Evolutionary conservation across 2,888 invertebrate species (phyloP), one percentile per base, ranked within the genome.

Genomic region (Tinea trinotella): DNA sequence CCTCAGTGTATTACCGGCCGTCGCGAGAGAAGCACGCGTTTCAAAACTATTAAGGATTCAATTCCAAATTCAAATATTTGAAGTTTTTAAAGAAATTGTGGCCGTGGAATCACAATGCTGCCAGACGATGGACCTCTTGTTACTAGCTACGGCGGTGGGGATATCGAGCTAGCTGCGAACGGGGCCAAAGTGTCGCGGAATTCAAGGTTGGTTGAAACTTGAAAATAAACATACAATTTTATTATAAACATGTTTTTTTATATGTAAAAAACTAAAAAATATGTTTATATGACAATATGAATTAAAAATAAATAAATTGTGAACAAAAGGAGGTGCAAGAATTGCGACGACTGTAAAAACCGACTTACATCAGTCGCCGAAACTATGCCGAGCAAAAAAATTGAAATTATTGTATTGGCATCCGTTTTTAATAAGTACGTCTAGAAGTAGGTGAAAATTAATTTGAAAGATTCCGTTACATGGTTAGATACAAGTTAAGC

Each of bases 61-160:
- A 49, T 48, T 50, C 20, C 13, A 17, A 20, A 20, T 20, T 44
- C 48, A 53, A 46, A 48, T 20, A 52, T 53, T 53, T 15, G 15
- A 40, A n/a, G 15, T 30, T 30, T 30, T 30, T 30, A 12, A 40
- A 40, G n/a, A n/a, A n/a, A n/a, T n/a, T n/a, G 40, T 40, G 40
- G 30, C 30, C n/a, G 2, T 30, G 7, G 1, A 18, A 20, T 30
- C 36, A 64, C 10, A 19, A 48, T 48, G 40, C 40, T 84, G 80
- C 80, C 83, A 58, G 84, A 84, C 65, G 84, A 84, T 62, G 70
- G 82, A 65, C 84, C 84, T 57, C 63, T 85, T 60, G 84, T 85
- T 54, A 71, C 72, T 49, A 82, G 81, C 76, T 83, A 72, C 67
- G 71, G 74, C 62, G 76, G 78, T 59, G 76, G 68, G 67, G 84